Evolutionary conservation across 2,113 vertebrate species (phyloP), one percentile per base, ranked within the genome.

Genomic region (Ptilonorhynchus violaceus): DNA sequence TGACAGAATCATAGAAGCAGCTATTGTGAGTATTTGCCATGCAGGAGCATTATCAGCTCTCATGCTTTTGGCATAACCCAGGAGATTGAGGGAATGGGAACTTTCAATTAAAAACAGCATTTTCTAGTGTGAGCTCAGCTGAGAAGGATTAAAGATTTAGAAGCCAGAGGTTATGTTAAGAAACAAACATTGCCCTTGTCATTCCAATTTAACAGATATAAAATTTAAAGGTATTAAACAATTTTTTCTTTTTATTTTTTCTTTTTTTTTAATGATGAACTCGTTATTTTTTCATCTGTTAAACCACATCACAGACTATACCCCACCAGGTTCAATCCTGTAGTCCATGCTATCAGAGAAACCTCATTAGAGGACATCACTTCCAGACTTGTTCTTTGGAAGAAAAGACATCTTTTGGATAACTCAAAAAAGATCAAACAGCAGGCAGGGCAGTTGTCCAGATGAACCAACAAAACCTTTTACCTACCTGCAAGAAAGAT

Each of bases 111-210:
- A 92, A 89, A 58, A 0, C 9, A 46, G 27, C 28, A 42, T 41
- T 79, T 82, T 94, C 39, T 58, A 37, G 30, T 13, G 22, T 81
- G 49, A 93, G 68, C 22, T 68, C 69, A 50, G 23, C 33, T 86
- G 72, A 88, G 60, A 89, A 77, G 56, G n/a, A 77, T 86, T 89
- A 89, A 92, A 92, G 33, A 63, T 68, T 95, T 63, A 82, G 35
- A 81, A 91, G 35, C 4, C 42, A 79, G 63, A 88, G 17, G 11
- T 52, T 72, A 41, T 2, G 2, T n/a, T 69, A 87, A 41, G 24
- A 89, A 89, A 44, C 8, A 56, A 88, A 60, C 27, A 47, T 75
- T 0, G 0, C 6, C 24, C 30, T 37, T 76, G 27, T 75, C 15
- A 44, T 39, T 89, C 33, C 24, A 73, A 83, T 82, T 91, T 64